These are phyloP conservation scores for Epizoanthus illoricatus DNA, from an alignment of 92 coral and sea anemone genomes.

Conservation along the genomic window DNA sequence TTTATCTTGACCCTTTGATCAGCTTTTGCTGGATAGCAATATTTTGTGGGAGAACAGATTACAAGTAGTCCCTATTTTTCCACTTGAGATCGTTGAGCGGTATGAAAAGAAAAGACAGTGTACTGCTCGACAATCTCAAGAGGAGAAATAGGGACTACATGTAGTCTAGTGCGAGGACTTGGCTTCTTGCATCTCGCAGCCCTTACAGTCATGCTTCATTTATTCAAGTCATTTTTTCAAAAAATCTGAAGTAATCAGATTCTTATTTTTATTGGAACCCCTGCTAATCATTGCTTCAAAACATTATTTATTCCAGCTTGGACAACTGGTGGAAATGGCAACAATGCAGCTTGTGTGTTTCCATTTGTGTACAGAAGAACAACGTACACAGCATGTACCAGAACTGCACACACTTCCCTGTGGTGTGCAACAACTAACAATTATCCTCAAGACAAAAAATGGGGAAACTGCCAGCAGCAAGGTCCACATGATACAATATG, in stretches of 20 bases:
- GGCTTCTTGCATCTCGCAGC: too few species aligned
- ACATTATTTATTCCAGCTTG: constrained; percentile 48
- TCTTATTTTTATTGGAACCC: too few species aligned
- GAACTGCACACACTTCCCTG: constrained; percentile 30
- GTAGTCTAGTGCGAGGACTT: too few species aligned
- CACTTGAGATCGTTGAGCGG: too few species aligned
- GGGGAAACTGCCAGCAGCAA: constrained; percentile 88
- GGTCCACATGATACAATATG: constrained; percentile 41
- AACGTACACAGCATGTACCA: constrained; percentile 65
- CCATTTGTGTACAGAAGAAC: constrained; percentile 66
- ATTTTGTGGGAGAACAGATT: too few species aligned
- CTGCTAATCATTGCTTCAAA: not conserved
- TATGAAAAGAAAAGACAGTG: too few species aligned
- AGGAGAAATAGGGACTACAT: too few species aligned
- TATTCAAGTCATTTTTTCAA: not conserved
- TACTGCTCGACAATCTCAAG: too few species aligned
- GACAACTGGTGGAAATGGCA: constrained; percentile 64
- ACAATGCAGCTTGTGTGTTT: constrained; percentile 72
- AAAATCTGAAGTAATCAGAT: not conserved
- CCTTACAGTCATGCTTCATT: not conserved
- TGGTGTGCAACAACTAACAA: constrained; percentile 85
- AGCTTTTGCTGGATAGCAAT: too few species aligned
- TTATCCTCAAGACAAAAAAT: constrained; percentile 54
- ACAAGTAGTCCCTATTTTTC: too few species aligned
- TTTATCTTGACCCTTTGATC: too few species aligned